Evolutionary conservation across 2,113 vertebrate species (phyloP).

Genomic region (Phycodurus eques): DNA sequence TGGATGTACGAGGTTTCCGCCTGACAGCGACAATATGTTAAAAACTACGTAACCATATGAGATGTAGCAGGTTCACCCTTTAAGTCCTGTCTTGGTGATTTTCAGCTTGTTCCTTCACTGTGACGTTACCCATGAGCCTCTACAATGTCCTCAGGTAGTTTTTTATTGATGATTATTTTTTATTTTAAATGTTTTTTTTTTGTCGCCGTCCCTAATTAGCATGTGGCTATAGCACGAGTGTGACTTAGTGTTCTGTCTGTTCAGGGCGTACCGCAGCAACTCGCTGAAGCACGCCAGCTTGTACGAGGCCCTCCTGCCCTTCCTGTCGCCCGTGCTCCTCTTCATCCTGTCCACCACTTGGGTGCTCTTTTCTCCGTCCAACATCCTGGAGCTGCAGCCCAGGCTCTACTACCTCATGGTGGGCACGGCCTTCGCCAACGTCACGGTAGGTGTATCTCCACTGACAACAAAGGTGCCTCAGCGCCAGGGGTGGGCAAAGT

Average conservation of each 20-base stretch:
- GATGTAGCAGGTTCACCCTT: not conserved
- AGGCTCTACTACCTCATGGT: slow-evolving; percentile 95
- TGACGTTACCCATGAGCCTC: slow-evolving; percentile 96
- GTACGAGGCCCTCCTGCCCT: slow-evolving; percentile 89
- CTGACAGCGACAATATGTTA: no score
- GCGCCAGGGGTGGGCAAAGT: no score
- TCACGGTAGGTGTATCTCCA: slow-evolving; percentile 81
- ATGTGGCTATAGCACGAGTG: not conserved
- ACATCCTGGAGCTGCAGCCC: slow-evolving; percentile 86
- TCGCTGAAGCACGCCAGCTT: slow-evolving; percentile 86
- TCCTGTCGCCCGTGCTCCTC: slow-evolving; percentile 88
- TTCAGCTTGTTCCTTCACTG: slow-evolving; percentile 85
- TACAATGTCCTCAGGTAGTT: slow-evolving; percentile 91
- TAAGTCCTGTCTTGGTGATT: slow-evolving; percentile 19
- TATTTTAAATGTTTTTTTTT: not conserved
- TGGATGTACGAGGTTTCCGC: no score
- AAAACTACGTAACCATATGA: no score
- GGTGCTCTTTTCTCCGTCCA: slow-evolving; percentile 81
- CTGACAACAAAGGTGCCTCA: not conserved
- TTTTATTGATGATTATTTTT: no score
- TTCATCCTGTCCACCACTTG: slow-evolving; percentile 85
- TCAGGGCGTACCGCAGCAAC: slow-evolving; percentile 82
- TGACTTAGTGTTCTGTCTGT: slow-evolving; percentile 11
- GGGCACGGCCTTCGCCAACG: slow-evolving; percentile 93
- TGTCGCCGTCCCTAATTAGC: not conserved